These are phyloP conservation scores for Quadriops clusia DNA, from an alignment of 2,888 invertebrate species.

Conservation along the genomic window DNA sequence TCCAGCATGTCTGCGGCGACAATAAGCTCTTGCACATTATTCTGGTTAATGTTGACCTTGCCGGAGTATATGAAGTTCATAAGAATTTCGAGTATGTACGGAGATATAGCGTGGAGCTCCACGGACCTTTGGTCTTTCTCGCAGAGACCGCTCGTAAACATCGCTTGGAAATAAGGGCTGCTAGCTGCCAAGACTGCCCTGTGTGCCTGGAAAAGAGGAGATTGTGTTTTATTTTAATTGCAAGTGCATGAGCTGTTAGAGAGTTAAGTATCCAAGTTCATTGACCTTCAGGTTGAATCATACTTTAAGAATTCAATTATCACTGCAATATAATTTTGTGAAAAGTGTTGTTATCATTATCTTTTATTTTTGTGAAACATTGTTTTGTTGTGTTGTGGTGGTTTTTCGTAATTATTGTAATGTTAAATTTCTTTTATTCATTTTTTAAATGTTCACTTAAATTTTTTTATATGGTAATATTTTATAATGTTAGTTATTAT, in stretches of 20 bases:
- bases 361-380: no score
- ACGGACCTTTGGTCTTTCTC: slow-evolving; percentile 73
- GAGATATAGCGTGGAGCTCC: slow-evolving; percentile 66
- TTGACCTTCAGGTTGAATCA: no score
- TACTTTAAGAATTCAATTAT: not conserved
- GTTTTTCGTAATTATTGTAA: no score
- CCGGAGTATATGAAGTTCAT: slow-evolving; percentile 77
- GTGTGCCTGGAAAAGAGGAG: slow-evolving; percentile 55
- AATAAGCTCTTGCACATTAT: slow-evolving; percentile 79
- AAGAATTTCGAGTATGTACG: slow-evolving; percentile 61
- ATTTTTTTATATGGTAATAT: no score
- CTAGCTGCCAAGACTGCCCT: slow-evolving; percentile 76
- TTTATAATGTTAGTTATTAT: no score
- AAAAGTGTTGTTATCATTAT: no score
- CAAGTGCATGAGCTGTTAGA: not conserved
- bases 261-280: no score
- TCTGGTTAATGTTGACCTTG: slow-evolving; percentile 55
- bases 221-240: no score
- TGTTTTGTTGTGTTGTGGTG: no score
- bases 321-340: no score
- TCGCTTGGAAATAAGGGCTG: slow-evolving; percentile 86
- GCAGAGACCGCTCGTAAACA: slow-evolving; percentile 77
- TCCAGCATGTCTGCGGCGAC: slow-evolving; percentile 88
- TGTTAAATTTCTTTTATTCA: no score
- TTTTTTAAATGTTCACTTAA: no score